Conservation (phyloP, 2,113 vertebrate genomes). For the Saccopteryx bilineata region DNA sequence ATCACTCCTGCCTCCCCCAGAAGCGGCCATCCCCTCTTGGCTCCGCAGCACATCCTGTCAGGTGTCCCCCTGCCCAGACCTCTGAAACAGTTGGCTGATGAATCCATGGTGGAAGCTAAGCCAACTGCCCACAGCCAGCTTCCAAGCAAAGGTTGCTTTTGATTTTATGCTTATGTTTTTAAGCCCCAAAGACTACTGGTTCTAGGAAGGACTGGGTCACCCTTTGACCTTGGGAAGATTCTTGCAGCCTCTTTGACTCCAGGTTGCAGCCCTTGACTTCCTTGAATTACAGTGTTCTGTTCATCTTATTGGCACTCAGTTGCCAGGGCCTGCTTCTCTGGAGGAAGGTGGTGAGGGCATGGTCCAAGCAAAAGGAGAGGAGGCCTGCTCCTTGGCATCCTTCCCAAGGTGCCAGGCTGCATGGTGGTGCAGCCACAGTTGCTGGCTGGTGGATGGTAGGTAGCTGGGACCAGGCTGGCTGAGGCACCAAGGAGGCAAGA, state of each 20-base stretch:
- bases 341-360: fast-evolving
- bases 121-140: neutral
- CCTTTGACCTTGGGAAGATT: neutral
- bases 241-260: neutral
- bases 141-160: constrained; percentile 37
- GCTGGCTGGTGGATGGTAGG: neutral
- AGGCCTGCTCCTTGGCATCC: neutral
- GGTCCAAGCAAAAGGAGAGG: neutral
- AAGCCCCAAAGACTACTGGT: neutral
- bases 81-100: constrained; percentile 30
- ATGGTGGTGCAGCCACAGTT: fast-evolving
- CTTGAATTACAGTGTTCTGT: neutral
- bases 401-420: neutral
- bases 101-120: neutral
- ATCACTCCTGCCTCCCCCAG: neutral
- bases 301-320: neutral
- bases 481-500: no score
- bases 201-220: neutral
- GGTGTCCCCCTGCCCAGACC: neutral
- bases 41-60: neutral
- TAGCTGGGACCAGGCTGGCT: neutral
- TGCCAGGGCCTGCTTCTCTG: neutral
- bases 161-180: constrained; percentile 1
- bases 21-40: neutral
- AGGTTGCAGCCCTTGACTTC: neutral